A percentile compares a stretch with the other conserved stretches of the same genome.
These are phyloP conservation scores for Squalus acanthias DNA, from an alignment of 2,797 vertebrate species.

Conservation along the genomic window DNA sequence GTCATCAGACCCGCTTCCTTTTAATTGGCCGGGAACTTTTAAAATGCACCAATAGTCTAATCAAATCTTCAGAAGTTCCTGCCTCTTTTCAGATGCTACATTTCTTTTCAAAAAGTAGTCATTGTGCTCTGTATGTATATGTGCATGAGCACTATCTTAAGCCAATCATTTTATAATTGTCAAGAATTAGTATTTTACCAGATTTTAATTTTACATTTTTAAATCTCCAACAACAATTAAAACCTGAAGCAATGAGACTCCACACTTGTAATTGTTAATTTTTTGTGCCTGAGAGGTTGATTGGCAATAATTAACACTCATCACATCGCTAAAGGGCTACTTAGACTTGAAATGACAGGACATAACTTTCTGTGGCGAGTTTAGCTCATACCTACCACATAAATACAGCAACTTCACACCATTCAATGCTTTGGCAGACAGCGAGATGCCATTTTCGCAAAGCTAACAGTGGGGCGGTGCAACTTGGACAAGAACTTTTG, in stretches of 20 bases:
- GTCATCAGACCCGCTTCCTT: too few species aligned
- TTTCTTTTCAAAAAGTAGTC: too few species aligned
- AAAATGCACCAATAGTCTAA: too few species aligned
- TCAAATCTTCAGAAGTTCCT: too few species aligned
- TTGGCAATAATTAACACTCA: not conserved
- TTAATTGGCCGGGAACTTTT: too few species aligned
- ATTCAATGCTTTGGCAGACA: not conserved
- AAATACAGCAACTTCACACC: not conserved
- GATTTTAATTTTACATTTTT: too few species aligned
- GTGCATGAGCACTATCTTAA: too few species aligned
- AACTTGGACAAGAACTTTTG: not conserved
- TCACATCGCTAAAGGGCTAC: not conserved
- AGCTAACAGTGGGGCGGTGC: not conserved
- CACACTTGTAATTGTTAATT: not conserved
- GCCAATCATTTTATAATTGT: too few species aligned
- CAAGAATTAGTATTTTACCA: too few species aligned
- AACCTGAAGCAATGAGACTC: not conserved
- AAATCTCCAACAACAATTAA: not conserved
- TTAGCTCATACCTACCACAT: not conserved
- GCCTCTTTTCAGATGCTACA: too few species aligned
- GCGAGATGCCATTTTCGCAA: not conserved
- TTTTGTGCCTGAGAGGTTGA: not conserved
- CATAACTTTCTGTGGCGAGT: not conserved
- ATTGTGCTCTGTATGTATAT: too few species aligned
- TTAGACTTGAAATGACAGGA: not conserved